A percentile compares a stretch with the other conserved stretches of the same genome.
Conservation (phyloP, 2,888 invertebrate species). For the Limnephilus auricula region DNA sequence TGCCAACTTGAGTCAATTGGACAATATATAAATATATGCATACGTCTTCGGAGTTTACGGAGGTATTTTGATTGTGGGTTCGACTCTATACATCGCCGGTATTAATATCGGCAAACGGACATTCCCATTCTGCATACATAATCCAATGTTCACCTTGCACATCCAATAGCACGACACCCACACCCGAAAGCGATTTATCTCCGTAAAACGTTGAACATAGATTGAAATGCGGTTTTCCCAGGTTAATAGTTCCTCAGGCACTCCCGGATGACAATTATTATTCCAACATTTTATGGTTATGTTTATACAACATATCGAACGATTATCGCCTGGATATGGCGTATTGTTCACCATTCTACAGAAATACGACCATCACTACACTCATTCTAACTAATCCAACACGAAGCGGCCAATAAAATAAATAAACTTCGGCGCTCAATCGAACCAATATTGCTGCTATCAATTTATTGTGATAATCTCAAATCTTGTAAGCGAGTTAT, state of each 20-base stretch:
- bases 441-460: background rate
- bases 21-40: background rate
- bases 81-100: background rate
- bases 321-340: conserved; percentile 2
- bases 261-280: conserved; percentile 49
- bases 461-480: conserved; percentile 19
- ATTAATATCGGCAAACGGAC: background rate
- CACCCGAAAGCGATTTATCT: conserved; percentile 38
- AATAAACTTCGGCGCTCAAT: background rate
- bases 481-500: background rate
- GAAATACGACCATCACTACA: conserved; percentile 1
- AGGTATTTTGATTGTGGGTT: background rate
- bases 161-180: conserved; percentile 35
- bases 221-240: conserved; percentile 27
- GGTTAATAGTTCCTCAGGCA: conserved; percentile 41
- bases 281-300: conserved; percentile 26
- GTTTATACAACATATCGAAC: background rate
- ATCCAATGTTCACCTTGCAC: conserved; percentile 24
- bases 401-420: background rate
- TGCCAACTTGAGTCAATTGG: too few relatives aligned
- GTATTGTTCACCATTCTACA: conserved; percentile 20
- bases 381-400: conserved; percentile 12
- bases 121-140: conserved; percentile 25
- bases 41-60: background rate
- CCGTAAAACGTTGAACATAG: background rate